Base-by-base conservation (phyloP, 2,888 invertebrate genomes). In the Dilophus febrilis region DNA sequence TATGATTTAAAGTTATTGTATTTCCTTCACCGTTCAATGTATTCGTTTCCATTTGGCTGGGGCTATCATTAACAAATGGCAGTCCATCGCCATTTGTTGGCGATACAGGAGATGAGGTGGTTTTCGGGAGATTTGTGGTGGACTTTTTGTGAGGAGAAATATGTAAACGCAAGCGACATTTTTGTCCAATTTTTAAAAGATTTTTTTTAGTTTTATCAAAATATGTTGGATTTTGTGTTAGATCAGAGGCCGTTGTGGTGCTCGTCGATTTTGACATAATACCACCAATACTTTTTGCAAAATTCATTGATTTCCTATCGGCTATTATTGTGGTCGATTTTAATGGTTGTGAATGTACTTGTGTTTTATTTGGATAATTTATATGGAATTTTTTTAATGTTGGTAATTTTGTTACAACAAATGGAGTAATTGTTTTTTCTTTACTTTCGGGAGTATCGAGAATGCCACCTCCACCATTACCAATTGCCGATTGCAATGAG, bases 161-260 rank as follows among this genome's bases (percentile, higher is more conserved):
- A 28, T 29, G 28, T 14, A 40, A 14, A 17, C 30, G 18, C 10
- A 40, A 30, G 10, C 40, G 35, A 35, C 59, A 61, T 46, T 61
- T 62, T 38, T 60, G 56, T 8, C 57, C 55, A 19, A 62, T 55
- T 43, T 58, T 58, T 27, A 57, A 55, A 10, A 62, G 48, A 14
- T 61, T 56, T 40, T 55, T 57, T 1, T 53, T 52, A 1, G 62
- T 61, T 48, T 57, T 56, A 41, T 59, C 59, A 26, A 61, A 59
- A 40, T 61, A 61, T 30, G 41, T 45, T 16, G 37, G 37, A 31
- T 54, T 48, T 35, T 45, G 46, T 12, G 28, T 28, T 27, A 16
- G 18, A n/a, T n/a, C n/a, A n/a, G n/a, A n/a, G n/a, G n/a, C n/a
- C n/a, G n/a, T n/a, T n/a, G n/a, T n/a, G n/a, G n/a, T n/a, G n/a